Percentiles rank a stretch among this genome's conserved stretches.
Conservation (phyloP, 35 echinoderm and acorn worm genomes). For the Apostichopus japonicus region DNA sequence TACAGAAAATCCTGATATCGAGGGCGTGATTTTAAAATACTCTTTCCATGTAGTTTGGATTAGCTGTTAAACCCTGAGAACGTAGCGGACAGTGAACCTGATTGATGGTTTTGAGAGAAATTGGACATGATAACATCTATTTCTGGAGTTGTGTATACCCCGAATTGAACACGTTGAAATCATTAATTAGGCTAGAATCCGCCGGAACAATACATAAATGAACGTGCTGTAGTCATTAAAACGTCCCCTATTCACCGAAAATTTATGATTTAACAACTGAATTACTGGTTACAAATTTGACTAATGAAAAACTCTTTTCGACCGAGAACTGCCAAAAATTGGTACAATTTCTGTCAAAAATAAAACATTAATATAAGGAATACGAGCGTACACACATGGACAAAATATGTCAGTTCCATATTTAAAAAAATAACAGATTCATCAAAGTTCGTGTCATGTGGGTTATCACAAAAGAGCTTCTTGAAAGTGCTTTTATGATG, state of each 20-base stretch:
- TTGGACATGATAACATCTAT: background rate
- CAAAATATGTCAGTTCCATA: conserved; percentile 21
- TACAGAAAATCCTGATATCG: background rate
- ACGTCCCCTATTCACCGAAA: background rate
- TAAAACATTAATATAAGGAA: background rate
- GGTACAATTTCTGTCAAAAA: conserved; percentile 4
- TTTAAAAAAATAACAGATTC: conserved; percentile 29
- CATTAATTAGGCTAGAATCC: background rate
- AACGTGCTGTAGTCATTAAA: background rate
- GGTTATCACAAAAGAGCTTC: background rate
- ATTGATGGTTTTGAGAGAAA: background rate
- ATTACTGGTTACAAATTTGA: background rate
- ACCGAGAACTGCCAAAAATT: background rate
- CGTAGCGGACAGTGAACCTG: background rate
- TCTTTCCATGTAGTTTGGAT: background rate
- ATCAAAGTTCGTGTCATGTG: background rate
- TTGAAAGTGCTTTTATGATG: conserved; percentile 29
- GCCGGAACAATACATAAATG: too few relatives aligned
- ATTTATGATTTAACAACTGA: background rate
- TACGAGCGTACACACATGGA: background rate
- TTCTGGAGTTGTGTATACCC: background rate
- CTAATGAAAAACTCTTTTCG: background rate
- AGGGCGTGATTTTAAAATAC: background rate
- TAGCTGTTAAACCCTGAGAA: too few relatives aligned
- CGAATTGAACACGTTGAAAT: background rate